Evolutionary conservation across 2,113 vertebrate genomes (phyloP).

Genomic region (Caloenas nicobarica): DNA sequence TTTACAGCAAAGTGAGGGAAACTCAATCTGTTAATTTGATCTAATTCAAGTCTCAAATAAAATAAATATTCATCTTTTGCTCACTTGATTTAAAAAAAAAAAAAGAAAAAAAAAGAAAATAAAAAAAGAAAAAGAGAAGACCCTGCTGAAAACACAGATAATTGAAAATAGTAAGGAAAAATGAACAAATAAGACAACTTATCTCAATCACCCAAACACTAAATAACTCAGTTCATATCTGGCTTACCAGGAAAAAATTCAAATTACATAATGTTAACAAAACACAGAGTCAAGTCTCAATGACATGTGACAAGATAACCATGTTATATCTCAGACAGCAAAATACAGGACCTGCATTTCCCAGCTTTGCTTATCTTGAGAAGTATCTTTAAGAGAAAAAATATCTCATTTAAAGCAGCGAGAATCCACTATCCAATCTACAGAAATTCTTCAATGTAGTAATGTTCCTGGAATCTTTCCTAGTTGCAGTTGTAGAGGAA

Average conservation of each 20-base stretch:
- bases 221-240: background rate
- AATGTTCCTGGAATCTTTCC: background rate
- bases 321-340: constrained; percentile 5
- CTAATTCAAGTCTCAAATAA: background rate
- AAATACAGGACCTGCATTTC: background rate
- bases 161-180: background rate
- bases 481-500: background rate
- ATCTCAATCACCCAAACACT: background rate
- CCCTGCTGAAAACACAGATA: background rate
- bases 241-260: background rate
- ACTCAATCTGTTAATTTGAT: background rate
- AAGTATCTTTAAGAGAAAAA: background rate
- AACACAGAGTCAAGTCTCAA: constrained; percentile 1
- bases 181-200: background rate
- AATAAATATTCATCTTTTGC: background rate
- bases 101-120: background rate
- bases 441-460: background rate
- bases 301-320: background rate
- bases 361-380: background rate
- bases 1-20: constrained; percentile 28
- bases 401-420: background rate
- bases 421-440: background rate
- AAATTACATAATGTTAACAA: background rate
- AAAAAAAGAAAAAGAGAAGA: background rate
- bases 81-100: background rate